Evolutionary conservation across 2,113 vertebrate genomes (phyloP).

Genomic region (Gavia stellata): DNA sequence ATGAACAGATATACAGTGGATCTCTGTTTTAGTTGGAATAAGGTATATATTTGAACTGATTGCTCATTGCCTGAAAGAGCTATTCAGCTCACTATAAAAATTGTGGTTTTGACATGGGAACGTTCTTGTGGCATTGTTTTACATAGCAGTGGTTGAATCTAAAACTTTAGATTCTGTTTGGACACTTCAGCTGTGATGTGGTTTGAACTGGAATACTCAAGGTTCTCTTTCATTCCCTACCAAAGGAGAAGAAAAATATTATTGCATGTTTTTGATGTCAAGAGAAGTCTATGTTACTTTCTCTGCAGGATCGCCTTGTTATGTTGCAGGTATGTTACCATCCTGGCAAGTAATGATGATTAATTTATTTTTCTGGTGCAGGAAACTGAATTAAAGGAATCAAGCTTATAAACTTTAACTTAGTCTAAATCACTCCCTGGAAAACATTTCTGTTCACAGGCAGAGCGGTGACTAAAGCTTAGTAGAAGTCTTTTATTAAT

Average conservation of each 20-base stretch:
- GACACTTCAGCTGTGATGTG: slow-evolving; percentile 29
- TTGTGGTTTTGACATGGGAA: slow-evolving; percentile 31
- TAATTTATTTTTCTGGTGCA: neutral
- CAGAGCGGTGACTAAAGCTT: neutral
- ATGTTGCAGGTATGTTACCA: neutral
- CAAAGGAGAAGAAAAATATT: slow-evolving; percentile 35
- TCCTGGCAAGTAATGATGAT: neutral
- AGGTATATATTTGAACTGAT: slow-evolving; percentile 16
- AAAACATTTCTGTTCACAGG: neutral
- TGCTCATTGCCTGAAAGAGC: slow-evolving; percentile 12
- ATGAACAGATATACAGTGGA: slow-evolving; percentile 2
- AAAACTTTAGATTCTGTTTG: slow-evolving; percentile 51
- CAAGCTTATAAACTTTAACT: neutral
- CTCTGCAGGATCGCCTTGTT: neutral
- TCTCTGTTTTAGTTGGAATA: slow-evolving; percentile 38
- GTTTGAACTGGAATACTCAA: slow-evolving; percentile 15
- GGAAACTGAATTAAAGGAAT: neutral
- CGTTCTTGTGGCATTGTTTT: slow-evolving; percentile 54
- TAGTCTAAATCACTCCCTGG: neutral
- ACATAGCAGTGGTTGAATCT: slow-evolving; percentile 9
- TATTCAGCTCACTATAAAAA: slow-evolving; percentile 33
- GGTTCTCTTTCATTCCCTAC: neutral
- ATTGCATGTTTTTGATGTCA: neutral
- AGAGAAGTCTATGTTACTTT: neutral
- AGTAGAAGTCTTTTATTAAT: neutral